Evolutionary conservation across 1,140 invertebrate genomes (phyloP), one percentile per base, ranked within the genome.

Genomic region (Lutraria rhynchaena): DNA sequence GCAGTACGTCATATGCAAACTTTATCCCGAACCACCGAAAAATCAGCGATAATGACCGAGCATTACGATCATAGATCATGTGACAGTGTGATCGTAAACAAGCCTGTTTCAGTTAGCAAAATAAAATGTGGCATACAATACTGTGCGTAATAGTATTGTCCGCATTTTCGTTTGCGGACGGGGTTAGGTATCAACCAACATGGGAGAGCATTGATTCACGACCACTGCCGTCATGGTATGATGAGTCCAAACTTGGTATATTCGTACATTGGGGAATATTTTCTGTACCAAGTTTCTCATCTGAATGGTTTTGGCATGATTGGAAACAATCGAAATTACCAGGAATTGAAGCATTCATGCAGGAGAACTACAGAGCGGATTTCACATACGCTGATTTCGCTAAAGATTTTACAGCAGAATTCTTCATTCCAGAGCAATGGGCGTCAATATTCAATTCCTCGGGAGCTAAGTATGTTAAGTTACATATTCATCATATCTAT

Each of bases 251-350:
- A 75, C 29, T 92, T 22, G 90, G 91, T 1, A 92, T 92, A 41
- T 92, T 92, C 81, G 65, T 92, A 9, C 90, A 92, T 65, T 92
- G 90, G 90, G 90, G 90, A 29, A 85, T 91, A 3, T 91, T 91
- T 76, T 89, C 90, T 19, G 90, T 91, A 5, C 90, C 90, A 5
- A 83, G 83, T 31, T 92, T 88, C 77, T 60, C 83, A 41, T 85
- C 81, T 84, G 83, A 91, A 87, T 77, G 81, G 53, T 82, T 87
- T 24, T 93, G 91, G 91, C 44, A 75, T 17, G 15, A 84, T 22
- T 92, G 91, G 91, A 57, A 83, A 31, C 41, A 7, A n/a, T 49
- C 53, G 0, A 85, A 83, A 27, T 24, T 65, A 0, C 53, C 55
- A 11, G 58, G 53, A 33, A 33, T 73, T 15, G 73, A 84, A 31